Evolutionary conservation across 2,888 invertebrate genomes (phyloP).

Genomic region (Plemyria rubiginata): DNA sequence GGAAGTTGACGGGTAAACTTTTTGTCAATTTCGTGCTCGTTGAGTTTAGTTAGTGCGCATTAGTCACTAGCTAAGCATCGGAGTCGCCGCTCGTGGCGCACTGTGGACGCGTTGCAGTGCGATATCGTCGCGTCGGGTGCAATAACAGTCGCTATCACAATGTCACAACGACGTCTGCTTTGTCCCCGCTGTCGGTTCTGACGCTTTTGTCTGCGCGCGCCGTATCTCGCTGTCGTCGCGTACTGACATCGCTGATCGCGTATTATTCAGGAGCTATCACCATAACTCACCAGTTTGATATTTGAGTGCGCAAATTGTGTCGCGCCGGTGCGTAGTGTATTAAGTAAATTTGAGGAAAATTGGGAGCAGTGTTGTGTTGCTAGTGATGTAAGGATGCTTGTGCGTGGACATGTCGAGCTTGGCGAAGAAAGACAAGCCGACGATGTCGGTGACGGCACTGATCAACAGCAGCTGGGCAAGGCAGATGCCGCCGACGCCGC

Average conservation of each 20-base stretch:
- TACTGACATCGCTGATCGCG: constrained; percentile 50
- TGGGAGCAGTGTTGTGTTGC: constrained; percentile 59
- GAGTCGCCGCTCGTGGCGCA: constrained; percentile 65
- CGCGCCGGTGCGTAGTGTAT: constrained; percentile 53
- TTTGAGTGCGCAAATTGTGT: constrained; percentile 54
- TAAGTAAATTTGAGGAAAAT: constrained; percentile 48
- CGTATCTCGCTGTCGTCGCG: constrained; percentile 52
- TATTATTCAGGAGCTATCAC: constrained; percentile 54
- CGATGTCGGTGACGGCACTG: constrained; percentile 93
- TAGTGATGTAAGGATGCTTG: constrained; percentile 82
- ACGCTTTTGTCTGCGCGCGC: constrained; percentile 56
- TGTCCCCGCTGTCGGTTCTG: constrained; percentile 61
- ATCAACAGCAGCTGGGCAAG: constrained; percentile 88
- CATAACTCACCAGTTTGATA: constrained; percentile 53
- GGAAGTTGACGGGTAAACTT: constrained; percentile 80
- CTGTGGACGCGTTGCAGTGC: constrained; percentile 68
- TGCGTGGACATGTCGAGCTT: constrained; percentile 82
- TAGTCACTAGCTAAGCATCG: constrained; percentile 76
- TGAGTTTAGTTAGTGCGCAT: constrained; percentile 78
- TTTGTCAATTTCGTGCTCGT: constrained; percentile 81
- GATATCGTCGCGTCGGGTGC: constrained; percentile 67
- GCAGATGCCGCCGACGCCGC: constrained; percentile 64
- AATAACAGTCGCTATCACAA: constrained; percentile 79
- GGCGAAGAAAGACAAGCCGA: constrained; percentile 95
- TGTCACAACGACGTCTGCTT: constrained; percentile 76